These are phyloP conservation scores for Rhadina sibilatrix DNA, from an alignment of 2,113 vertebrate genomes.

Conservation along the genomic window DNA sequence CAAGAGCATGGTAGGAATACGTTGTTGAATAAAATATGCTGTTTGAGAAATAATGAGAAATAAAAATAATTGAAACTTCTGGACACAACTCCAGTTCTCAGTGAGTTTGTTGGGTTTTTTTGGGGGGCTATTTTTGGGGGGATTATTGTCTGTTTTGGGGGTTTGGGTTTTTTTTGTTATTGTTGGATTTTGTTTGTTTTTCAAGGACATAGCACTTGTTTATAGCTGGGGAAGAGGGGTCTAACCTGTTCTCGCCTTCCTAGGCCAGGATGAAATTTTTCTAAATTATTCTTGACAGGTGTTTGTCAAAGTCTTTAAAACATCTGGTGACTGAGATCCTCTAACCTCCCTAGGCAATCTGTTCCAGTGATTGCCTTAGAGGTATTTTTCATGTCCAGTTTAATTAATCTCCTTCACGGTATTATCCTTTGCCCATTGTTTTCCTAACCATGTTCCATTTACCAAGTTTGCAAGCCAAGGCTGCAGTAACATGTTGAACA, in stretches of 20 bases:
- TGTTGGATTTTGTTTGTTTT: too few relatives aligned
- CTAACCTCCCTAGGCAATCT: not conserved
- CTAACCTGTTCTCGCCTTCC: not conserved
- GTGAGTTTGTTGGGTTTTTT: fast-evolving
- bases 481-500: not conserved
- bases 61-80: not conserved
- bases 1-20: not conserved
- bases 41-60: not conserved
- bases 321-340: not conserved
- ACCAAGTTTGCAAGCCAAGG: not conserved
- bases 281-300: not conserved
- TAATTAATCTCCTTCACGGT: not conserved
- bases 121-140: too few relatives aligned
- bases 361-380: not conserved
- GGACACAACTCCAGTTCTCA: not conserved
- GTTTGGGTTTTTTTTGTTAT: not conserved
- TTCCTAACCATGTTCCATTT: not conserved
- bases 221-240: not conserved
- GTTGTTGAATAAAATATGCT: not conserved
- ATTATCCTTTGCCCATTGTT: not conserved
- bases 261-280: not conserved
- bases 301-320: not conserved
- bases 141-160: not conserved
- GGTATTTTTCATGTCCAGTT: not conserved
- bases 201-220: not conserved